Evolutionary conservation across 2,113 vertebrate genomes (phyloP).

Genomic region (Scatophagus argus): DNA sequence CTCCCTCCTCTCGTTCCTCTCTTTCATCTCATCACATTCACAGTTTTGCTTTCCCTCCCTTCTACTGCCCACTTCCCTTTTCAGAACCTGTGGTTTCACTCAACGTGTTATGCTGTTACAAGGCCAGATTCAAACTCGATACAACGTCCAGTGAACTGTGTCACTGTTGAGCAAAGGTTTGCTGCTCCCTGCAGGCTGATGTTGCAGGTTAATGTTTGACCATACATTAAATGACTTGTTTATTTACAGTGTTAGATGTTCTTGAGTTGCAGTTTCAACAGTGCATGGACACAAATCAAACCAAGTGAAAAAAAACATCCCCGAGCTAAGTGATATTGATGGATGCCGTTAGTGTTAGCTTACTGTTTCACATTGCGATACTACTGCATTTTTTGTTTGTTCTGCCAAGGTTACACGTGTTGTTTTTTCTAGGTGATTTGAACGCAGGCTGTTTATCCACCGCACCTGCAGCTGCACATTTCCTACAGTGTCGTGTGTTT

Average conservation of each 20-base stretch:
- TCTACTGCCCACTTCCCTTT: neutral
- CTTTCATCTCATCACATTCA: conserved; percentile 22
- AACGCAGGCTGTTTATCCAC: conserved; percentile 25
- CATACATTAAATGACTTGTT: neutral
- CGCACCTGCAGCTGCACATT: conserved; percentile 40
- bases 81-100: conserved; percentile 18
- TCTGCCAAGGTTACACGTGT: conserved; percentile 47
- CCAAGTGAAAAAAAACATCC: neutral
- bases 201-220: neutral
- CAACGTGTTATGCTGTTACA: conserved; percentile 10
- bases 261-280: conserved; percentile 5
- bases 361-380: neutral
- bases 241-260: neutral
- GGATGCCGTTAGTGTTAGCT: neutral
- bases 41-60: conserved; percentile 11
- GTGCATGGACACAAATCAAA: neutral
- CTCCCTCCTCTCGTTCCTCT: conserved; percentile 23
- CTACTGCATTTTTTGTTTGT: conserved; percentile 11
- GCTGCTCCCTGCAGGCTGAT: neutral
- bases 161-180: conserved; percentile 8
- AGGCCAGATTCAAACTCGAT: conserved; percentile 17
- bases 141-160: neutral
- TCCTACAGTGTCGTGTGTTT: conserved; percentile 39
- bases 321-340: neutral
- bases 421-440: conserved; percentile 25